Percentiles rank a stretch among this genome's conserved stretches.
Evolutionary conservation across 2,888 invertebrate genomes (phyloP).

Genomic region (Eupithecia abbreviata): DNA sequence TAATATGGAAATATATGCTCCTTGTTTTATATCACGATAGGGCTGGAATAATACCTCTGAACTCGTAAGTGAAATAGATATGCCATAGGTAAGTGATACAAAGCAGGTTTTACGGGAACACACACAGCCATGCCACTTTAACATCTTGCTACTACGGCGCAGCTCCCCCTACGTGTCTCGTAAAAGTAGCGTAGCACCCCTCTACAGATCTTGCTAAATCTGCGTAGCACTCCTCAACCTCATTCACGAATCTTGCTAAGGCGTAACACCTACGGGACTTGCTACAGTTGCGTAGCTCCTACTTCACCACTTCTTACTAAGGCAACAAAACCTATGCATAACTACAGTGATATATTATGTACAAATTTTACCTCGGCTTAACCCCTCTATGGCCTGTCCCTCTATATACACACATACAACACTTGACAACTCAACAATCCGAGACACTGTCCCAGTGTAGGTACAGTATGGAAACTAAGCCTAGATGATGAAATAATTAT

Average conservation of each 20-base stretch:
- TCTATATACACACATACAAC: neutral
- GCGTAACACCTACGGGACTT: neutral
- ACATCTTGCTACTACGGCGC: neutral
- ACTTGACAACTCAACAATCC: neutral
- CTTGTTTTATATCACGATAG: conserved; percentile 31
- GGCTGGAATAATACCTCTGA: conserved; percentile 17
- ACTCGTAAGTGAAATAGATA: conserved; percentile 5
- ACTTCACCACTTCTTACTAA: too few relatives aligned
- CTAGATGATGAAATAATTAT: too few relatives aligned
- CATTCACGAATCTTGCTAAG: neutral
- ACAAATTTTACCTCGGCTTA: neutral
- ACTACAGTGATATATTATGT: neutral
- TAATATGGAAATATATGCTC: conserved; percentile 52
- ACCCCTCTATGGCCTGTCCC: neutral
- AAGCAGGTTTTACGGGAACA: neutral
- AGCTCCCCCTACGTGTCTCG: neutral
- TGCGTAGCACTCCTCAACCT: neutral
- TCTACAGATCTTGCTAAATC: neutral
- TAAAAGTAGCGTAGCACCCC: neutral
- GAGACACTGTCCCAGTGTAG: neutral
- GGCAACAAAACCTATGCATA: too few relatives aligned
- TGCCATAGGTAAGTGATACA: neutral
- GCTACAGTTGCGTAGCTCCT: too few relatives aligned
- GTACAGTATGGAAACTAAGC: too few relatives aligned
- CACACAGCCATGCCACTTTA: neutral